These are phyloP conservation scores for Drosophila lacteicornis DNA, from an alignment of 1,140 invertebrate genomes.

Conservation along the genomic window DNA sequence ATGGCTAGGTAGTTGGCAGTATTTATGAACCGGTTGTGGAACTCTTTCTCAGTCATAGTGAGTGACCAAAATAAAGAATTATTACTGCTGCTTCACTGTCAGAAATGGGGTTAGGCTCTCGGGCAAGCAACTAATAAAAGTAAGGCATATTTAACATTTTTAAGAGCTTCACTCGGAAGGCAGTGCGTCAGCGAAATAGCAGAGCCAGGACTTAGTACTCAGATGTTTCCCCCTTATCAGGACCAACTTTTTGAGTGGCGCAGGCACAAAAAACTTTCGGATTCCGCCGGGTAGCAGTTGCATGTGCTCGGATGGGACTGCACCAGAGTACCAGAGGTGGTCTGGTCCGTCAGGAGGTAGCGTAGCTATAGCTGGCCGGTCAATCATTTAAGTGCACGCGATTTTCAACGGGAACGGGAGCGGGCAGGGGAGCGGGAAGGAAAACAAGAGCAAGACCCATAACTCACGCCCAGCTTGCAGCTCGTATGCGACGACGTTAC, in stretches of 20 bases:
- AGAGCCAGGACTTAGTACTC: background rate
- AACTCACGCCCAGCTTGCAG: slow-evolving; percentile 60
- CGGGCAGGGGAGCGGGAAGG: background rate
- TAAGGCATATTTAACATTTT: slow-evolving; percentile 6
- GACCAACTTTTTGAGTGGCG: slow-evolving; percentile 45
- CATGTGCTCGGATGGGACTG: slow-evolving; percentile 46
- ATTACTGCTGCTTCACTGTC: slow-evolving; percentile 9
- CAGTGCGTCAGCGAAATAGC: slow-evolving; percentile 25
- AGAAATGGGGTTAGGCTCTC: slow-evolving; percentile 10
- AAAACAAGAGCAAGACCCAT: slow-evolving; percentile 42
- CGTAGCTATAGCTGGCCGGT: slow-evolving; percentile 39
- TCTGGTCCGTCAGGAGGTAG: slow-evolving; percentile 33
- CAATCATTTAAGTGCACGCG: slow-evolving; percentile 83
- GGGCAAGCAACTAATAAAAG: background rate
- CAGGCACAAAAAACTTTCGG: slow-evolving; percentile 26
- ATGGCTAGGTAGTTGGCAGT: background rate
- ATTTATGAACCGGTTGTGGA: background rate
- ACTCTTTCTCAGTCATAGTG: background rate
- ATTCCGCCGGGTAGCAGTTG: slow-evolving; percentile 55
- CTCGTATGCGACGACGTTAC: slow-evolving; percentile 55
- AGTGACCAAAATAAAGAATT: slow-evolving; percentile 13
- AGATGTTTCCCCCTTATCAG: slow-evolving; percentile 36
- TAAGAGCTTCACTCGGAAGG: background rate
- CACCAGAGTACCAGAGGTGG: slow-evolving; percentile 42
- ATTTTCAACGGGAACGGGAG: slow-evolving; percentile 46